Percentiles rank a stretch among this genome's conserved stretches.
These are phyloP conservation scores for Halocynthia roretzi DNA, from an alignment of 23 tunicate species.

Conservation along the genomic window DNA sequence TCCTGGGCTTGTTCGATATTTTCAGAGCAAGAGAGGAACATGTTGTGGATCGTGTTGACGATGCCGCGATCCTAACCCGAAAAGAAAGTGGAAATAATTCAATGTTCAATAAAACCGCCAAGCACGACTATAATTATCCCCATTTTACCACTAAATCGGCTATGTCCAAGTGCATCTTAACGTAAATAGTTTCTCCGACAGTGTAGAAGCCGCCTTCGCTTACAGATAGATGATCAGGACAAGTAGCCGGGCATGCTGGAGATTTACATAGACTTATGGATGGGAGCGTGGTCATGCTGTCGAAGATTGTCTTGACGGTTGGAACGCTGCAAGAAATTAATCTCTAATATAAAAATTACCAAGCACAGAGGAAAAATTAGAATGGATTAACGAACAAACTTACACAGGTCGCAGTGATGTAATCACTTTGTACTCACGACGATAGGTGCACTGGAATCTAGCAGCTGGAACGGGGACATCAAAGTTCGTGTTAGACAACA, in stretches of 20 bases:
- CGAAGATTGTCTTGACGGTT: neutral
- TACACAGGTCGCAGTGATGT: conserved; percentile 45
- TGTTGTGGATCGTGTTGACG: neutral
- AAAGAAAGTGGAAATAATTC: neutral
- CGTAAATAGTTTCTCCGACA: conserved; percentile 9
- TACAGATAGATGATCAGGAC: neutral
- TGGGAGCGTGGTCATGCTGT: neutral
- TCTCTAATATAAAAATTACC: no score
- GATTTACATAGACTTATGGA: neutral
- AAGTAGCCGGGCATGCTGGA: conserved; percentile 2
- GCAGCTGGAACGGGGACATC: conserved; percentile 43
- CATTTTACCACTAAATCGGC: neutral
- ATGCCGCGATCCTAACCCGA: neutral
- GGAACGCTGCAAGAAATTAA: neutral
- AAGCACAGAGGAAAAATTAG: neutral
- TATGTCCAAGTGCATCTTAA: conserved; percentile 5
- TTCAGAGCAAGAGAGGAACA: conserved; percentile 11
- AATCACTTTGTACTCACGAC: conserved; percentile 1
- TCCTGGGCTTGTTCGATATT: neutral
- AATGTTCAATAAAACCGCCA: neutral
- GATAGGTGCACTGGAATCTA: conserved; percentile 24
- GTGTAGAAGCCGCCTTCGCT: conserved; percentile 10
- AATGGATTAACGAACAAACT: neutral
- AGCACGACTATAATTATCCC: neutral
- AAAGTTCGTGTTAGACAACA: neutral